Conservation (phyloP, 2,113 vertebrate genomes). For the Corythoichthys intestinalis region DNA sequence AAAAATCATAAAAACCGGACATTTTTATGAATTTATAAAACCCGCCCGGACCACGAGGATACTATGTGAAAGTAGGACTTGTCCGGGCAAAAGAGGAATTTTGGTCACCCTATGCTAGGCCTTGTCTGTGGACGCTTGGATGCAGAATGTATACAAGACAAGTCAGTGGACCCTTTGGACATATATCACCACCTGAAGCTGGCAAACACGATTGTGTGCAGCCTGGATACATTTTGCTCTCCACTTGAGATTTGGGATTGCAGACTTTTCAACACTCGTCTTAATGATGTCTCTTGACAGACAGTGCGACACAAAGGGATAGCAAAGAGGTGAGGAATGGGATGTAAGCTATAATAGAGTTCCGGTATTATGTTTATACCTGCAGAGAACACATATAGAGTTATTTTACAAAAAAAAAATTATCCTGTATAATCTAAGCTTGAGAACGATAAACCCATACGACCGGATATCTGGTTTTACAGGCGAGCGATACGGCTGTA, state of each 20-base stretch:
- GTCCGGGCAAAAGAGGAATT: too few relatives aligned
- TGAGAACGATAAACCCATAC: too few relatives aligned
- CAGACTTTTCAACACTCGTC: constrained; percentile 32
- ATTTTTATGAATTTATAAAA: too few relatives aligned
- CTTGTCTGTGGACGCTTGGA: constrained; percentile 44
- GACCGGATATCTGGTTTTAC: too few relatives aligned
- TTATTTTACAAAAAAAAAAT: too few relatives aligned
- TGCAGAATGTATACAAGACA: constrained; percentile 39
- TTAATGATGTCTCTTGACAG: constrained; percentile 49
- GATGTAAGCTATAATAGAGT: constrained; percentile 11
- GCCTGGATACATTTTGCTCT: constrained; percentile 49
- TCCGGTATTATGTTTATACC: constrained; percentile 6
- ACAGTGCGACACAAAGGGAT: constrained; percentile 59
- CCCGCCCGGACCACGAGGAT: too few relatives aligned
- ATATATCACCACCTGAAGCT: constrained; percentile 41
- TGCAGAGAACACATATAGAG: too few relatives aligned
- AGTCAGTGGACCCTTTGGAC: constrained; percentile 21
- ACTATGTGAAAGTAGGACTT: too few relatives aligned
- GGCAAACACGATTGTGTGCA: constrained; percentile 22
- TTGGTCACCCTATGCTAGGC: background rate
- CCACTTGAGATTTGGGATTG: constrained; percentile 16
- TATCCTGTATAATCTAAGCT: too few relatives aligned
- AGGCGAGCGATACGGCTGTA: too few relatives aligned
- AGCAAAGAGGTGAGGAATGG: constrained; percentile 4
- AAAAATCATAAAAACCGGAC: too few relatives aligned